These are phyloP conservation scores for Congeria kusceri DNA, from an alignment of 2,888 invertebrate genomes.

Conservation along the genomic window DNA sequence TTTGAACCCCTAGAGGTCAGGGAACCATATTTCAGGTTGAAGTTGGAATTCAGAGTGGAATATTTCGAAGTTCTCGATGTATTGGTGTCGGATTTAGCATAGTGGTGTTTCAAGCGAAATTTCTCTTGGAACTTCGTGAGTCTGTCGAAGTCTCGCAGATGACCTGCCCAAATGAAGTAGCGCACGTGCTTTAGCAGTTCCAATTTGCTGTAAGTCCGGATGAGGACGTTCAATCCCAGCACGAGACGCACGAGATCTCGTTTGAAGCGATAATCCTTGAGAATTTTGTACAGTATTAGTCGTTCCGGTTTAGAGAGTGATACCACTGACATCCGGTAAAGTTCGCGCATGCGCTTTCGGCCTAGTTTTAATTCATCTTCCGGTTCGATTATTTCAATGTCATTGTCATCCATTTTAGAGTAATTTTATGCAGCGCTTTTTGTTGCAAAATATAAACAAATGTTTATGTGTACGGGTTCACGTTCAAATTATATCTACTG, in stretches of 20 bases:
- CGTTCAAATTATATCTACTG: background rate
- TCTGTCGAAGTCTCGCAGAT: constrained; percentile 68
- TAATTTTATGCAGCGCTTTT: no score
- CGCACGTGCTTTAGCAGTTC: constrained; percentile 75
- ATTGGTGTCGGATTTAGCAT: background rate
- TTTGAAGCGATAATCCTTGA: constrained; percentile 68
- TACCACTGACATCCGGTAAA: constrained; percentile 44
- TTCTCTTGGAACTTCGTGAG: constrained; percentile 45
- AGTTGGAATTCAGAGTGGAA: constrained; percentile 3
- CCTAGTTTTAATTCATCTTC: constrained; percentile 17
- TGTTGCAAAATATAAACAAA: background rate
- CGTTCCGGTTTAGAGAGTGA: constrained; percentile 68
- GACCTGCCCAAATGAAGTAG: constrained; percentile 69
- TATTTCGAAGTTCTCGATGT: background rate
- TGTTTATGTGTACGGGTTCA: background rate
- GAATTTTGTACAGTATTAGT: constrained; percentile 69
- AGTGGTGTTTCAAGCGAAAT: constrained; percentile 32
- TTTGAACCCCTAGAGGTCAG: no score
- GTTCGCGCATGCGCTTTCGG: constrained; percentile 43
- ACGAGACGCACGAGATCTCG: constrained; percentile 59
- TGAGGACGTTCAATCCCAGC: constrained; percentile 63
- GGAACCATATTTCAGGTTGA: no score
- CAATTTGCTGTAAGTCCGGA: constrained; percentile 75
- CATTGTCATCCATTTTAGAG: background rate
- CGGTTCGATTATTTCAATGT: background rate